Evolutionary conservation across 2,113 vertebrate genomes (phyloP).

Genomic region (Tonatia bakeri): DNA sequence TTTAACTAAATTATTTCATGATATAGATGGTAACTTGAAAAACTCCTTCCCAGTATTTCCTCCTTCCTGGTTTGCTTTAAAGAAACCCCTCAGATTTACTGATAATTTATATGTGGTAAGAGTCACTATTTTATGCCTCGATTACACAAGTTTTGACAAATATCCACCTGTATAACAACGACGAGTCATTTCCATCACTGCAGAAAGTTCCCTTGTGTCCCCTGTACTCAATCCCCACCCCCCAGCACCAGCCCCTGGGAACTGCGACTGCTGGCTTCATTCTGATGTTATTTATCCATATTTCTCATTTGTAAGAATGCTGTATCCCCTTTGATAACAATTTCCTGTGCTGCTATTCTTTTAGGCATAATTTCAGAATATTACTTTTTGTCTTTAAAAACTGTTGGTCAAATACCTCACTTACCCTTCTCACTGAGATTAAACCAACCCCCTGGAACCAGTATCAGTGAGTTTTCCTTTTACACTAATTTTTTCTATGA

Average conservation of each 20-base stretch:
- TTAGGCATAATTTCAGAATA: conserved; percentile 9
- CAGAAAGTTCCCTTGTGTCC: neutral
- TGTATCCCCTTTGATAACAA: neutral
- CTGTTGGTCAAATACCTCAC: neutral
- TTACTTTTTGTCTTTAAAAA: neutral
- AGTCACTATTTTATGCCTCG: conserved; percentile 1
- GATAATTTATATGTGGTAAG: neutral
- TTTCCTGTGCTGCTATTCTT: neutral
- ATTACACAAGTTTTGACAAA: conserved; percentile 1
- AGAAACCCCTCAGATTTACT: neutral
- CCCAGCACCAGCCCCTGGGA: neutral
- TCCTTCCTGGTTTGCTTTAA: neutral
- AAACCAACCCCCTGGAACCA: neutral
- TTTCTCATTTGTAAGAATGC: neutral
- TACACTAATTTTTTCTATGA: neutral
- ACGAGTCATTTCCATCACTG: neutral
- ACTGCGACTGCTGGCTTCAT: neutral
- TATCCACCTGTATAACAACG: neutral
- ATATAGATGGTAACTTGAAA: neutral
- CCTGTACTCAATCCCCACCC: neutral
- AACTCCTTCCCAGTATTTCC: neutral
- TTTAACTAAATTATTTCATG: conserved; percentile 17
- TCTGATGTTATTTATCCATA: neutral
- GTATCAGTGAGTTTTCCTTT: neutral
- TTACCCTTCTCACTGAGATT: neutral